Evolutionary conservation across 2,797 vertebrate species (phyloP).

Genomic region (Lemur catta): DNA sequence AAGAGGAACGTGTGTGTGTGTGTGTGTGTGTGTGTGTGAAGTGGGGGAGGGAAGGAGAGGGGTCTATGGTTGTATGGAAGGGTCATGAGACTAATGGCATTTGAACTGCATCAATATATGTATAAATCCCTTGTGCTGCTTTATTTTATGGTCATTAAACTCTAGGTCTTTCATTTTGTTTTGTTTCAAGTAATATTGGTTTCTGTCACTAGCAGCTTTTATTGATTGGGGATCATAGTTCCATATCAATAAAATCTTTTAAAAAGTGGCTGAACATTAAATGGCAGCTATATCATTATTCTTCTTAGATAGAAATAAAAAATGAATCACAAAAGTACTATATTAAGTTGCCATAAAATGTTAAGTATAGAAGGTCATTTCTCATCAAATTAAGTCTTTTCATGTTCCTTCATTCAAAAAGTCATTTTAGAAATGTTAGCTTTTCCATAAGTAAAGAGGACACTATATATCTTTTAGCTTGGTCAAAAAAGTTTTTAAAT

Average conservation of each 20-base stretch:
- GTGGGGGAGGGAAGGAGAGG: accelerated
- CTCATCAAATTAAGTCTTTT: background rate
- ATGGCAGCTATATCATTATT: background rate
- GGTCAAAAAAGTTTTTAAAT: background rate
- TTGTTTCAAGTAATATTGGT: background rate
- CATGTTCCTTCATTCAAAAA: background rate
- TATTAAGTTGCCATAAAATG: background rate
- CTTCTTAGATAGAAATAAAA: background rate
- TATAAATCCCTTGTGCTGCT: background rate
- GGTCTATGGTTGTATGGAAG: background rate
- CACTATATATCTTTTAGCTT: background rate
- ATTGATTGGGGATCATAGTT: background rate
- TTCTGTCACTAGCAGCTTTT: background rate
- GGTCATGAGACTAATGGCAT: background rate
- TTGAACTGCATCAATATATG: background rate
- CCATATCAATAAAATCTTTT: background rate
- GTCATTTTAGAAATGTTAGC: background rate
- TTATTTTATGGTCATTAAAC: background rate
- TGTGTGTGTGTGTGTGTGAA: no score
- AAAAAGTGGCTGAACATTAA: background rate
- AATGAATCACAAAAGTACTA: background rate
- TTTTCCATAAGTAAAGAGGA: background rate
- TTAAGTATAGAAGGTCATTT: background rate
- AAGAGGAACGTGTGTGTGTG: background rate
- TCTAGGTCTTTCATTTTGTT: background rate